Base-by-base conservation (phyloP, 2,113 vertebrate species). In the Psilopsiagon aurifrons region DNA sequence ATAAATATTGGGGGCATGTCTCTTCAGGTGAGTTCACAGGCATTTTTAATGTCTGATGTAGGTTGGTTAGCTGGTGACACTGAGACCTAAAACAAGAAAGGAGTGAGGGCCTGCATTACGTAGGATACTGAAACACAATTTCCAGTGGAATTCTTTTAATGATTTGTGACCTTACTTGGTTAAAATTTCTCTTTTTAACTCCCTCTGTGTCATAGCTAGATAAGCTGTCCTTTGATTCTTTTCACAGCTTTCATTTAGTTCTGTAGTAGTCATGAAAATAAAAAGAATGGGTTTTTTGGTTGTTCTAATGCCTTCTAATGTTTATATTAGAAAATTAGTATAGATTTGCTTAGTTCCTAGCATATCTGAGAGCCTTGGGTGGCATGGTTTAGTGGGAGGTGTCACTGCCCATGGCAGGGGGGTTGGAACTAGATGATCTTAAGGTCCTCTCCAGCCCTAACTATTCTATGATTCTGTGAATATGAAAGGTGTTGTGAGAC, bases 321-420 rank as follows among this genome's bases (percentile, higher is more conserved):
- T 81, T 83, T 84, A 33, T 41, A 59, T 89, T 85, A 63, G 79
- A 78, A 82, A 79, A 59, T 75, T 28, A 75, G 27, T 63, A 11
- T 29, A 78, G 51, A 10, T 80, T 55, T 76, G 43, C 52, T 47
- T 63, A 71, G n/a, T 15, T 92, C n/a, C 51, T 62, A 79, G 46
- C 18, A 16, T 22, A 55, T 73, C 54, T 91, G 55, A 60, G 93
- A 87, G 46, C n/a, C 46, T 47, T 47, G 46, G 46, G 46, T 23
- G 46, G 22, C 46, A 7, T 47, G 22, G 47, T 47, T 47, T 47
- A 47, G 22, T 47, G 47, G 22, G 47, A 24, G 23, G 47, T 24
- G 47, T 49, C 23, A 11, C 23, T 49, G 47, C 47, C 47, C 47
- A 24, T 24, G 47, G 46, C 11, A 47, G 7, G 47, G 47, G 23